Percentiles rank a stretch among this genome's conserved stretches.
These are phyloP conservation scores for Sabatieria punctata DNA, from an alignment of 2,888 invertebrate genomes.

Conservation along the genomic window DNA sequence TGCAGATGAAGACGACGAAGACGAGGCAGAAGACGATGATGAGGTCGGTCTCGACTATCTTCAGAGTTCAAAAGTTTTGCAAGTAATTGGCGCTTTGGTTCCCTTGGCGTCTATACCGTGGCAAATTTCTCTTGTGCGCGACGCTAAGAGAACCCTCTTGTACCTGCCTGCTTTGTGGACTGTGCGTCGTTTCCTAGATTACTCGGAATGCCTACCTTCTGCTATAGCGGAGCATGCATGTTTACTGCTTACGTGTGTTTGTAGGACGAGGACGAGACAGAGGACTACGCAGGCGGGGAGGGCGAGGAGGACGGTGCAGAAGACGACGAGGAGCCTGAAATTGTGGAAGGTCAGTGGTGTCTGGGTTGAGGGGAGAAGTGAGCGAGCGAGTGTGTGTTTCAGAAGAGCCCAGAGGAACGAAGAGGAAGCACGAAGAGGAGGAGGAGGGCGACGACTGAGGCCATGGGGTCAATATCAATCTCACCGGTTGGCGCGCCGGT, in stretches of 20 bases:
- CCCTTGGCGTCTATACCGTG: too few species aligned
- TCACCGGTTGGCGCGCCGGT: too few species aligned
- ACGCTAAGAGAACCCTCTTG: too few species aligned
- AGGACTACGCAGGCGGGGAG: slow-evolving; percentile 44
- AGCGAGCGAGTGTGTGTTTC: background rate
- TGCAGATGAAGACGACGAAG: slow-evolving; percentile 41
- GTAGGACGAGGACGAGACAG: slow-evolving; percentile 47
- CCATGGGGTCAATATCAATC: too few species aligned
- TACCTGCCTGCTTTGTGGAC: too few species aligned
- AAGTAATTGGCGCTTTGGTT: slow-evolving; percentile 37
- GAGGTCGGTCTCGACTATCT: slow-evolving; percentile 51
- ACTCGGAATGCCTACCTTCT: too few species aligned
- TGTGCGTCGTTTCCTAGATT: too few species aligned
- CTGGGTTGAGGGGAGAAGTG: too few species aligned
- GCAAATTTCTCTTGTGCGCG: too few species aligned
- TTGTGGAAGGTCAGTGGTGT: slow-evolving; percentile 5
- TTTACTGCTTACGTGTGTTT: background rate
- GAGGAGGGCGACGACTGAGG: background rate
- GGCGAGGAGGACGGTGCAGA: slow-evolving; percentile 27
- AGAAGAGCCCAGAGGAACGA: slow-evolving; percentile 3
- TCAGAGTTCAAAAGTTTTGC: slow-evolving; percentile 47
- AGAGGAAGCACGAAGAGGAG: slow-evolving; percentile 9
- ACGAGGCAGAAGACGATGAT: slow-evolving; percentile 31
- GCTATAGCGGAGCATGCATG: background rate
- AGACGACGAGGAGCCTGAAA: slow-evolving; percentile 25